phyloP scores from a whole-genome alignment of 2,113 vertebrate species.

The Pygoscelis adeliae region DNA sequence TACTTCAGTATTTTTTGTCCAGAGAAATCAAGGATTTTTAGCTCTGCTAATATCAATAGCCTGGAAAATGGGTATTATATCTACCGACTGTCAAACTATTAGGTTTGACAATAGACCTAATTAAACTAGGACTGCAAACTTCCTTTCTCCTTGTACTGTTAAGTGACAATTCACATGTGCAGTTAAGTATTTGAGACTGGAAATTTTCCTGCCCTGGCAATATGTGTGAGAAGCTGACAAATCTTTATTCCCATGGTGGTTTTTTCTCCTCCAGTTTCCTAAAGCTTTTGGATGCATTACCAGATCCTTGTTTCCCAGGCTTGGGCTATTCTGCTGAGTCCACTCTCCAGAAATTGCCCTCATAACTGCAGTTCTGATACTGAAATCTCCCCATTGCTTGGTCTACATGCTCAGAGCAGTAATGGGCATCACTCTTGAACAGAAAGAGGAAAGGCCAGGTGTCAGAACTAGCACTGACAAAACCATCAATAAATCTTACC shows the following conservation, averaged over 20 bases:
- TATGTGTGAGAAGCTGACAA: background rate
- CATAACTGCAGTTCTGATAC: background rate
- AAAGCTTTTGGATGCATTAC: background rate
- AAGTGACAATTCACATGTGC: background rate
- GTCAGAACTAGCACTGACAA: background rate
- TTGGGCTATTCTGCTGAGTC: background rate
- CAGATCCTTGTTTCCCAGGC: background rate
- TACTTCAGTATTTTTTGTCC: background rate
- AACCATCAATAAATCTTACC: background rate
- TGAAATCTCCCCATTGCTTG: background rate
- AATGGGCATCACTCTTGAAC: background rate
- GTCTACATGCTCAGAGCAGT: background rate
- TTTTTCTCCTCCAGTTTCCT: background rate
- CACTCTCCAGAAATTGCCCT: background rate
- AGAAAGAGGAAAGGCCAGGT: background rate
- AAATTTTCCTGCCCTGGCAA: background rate
- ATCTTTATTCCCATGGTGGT: background rate
- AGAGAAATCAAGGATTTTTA: background rate
- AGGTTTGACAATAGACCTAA: background rate
- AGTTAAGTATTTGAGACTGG: background rate
- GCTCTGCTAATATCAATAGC: background rate
- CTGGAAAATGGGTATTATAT: background rate
- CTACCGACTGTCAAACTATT: background rate
- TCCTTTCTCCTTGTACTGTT: background rate
- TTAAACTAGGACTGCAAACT: background rate